A percentile compares a stretch with the other conserved stretches of the same genome.
These are phyloP conservation scores for Yponomeuta cagnagella DNA, from an alignment of 2,888 invertebrate genomes.

Conservation along the genomic window DNA sequence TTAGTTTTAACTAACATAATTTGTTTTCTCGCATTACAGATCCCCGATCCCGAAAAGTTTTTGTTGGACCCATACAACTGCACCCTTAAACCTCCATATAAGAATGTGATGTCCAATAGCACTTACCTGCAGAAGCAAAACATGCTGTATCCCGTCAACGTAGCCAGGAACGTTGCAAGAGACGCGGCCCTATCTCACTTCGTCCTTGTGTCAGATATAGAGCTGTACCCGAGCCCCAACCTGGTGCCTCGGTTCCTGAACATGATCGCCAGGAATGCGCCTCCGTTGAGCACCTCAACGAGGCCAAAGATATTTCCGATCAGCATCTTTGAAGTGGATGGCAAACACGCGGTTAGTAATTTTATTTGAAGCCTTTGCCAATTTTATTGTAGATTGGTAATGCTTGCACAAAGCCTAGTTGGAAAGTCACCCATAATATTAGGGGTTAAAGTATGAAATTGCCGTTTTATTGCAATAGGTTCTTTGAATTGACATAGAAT, in stretches of 20 bases:
- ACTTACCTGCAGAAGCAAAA: constrained; percentile 88
- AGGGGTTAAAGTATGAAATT: too few species aligned
- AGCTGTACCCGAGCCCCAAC: constrained; percentile 91
- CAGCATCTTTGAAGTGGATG: constrained; percentile 91
- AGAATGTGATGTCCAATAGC: constrained; percentile 77
- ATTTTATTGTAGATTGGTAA: neutral
- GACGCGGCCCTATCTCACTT: constrained; percentile 88
- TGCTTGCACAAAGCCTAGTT: neutral
- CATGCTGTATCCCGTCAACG: constrained; percentile 91
- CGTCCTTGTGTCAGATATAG: constrained; percentile 91
- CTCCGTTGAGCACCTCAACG: constrained; percentile 75
- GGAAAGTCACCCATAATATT: neutral
- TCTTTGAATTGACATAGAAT: too few species aligned
- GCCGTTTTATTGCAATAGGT: too few species aligned
- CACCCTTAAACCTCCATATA: constrained; percentile 80
- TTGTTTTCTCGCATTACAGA: constrained; percentile 57
- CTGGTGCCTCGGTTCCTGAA: constrained; percentile 87
- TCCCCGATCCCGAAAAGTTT: constrained; percentile 79
- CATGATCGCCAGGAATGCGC: constrained; percentile 85
- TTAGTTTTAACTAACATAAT: neutral
- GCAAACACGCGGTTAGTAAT: constrained; percentile 52
- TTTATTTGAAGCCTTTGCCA: neutral
- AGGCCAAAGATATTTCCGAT: constrained; percentile 87
- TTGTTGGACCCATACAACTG: constrained; percentile 82
- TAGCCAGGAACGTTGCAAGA: constrained; percentile 91